Evolutionary conservation across 2,113 vertebrate genomes (phyloP).

Genomic region (Callipepla californica): DNA sequence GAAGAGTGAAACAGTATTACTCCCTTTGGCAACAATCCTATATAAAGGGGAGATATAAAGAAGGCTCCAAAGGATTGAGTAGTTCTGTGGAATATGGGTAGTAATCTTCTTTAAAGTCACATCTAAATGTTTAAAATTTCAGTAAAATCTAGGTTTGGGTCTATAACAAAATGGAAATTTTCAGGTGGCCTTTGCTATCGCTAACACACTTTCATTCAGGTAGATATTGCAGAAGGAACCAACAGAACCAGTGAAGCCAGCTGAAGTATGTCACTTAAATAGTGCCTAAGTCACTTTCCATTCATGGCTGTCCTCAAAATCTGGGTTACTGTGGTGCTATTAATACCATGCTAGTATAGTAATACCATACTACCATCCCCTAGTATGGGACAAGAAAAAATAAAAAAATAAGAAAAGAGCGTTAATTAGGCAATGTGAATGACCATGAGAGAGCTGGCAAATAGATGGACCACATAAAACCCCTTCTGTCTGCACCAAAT

Average conservation of each 20-base stretch:
- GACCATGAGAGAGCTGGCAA: not conserved
- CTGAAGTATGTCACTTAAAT: not conserved
- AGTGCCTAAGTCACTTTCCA: not conserved
- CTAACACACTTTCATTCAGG: not conserved
- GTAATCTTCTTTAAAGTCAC: not conserved
- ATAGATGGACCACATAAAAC: not conserved
- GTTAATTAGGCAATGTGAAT: not conserved
- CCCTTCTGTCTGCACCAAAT: not conserved
- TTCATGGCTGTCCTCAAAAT: rapidly evolving
- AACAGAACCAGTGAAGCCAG: not conserved
- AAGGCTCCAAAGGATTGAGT: not conserved
- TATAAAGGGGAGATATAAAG: not conserved
- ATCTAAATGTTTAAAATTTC: not conserved
- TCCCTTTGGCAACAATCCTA: not conserved
- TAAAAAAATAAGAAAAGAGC: rapidly evolving
- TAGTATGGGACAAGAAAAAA: not conserved
- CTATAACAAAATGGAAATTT: not conserved
- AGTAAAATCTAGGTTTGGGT: not conserved
- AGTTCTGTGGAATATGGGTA: not conserved
- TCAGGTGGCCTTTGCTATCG: rapidly evolving
- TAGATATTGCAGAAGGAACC: not conserved
- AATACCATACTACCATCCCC: no score
- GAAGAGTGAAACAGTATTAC: not conserved
- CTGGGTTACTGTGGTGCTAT: not conserved
- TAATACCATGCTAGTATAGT: not conserved